Evolutionary conservation across 2,888 invertebrate species (phyloP), one percentile per base, ranked within the genome.

Genomic region (Parthenolecanium corni): DNA sequence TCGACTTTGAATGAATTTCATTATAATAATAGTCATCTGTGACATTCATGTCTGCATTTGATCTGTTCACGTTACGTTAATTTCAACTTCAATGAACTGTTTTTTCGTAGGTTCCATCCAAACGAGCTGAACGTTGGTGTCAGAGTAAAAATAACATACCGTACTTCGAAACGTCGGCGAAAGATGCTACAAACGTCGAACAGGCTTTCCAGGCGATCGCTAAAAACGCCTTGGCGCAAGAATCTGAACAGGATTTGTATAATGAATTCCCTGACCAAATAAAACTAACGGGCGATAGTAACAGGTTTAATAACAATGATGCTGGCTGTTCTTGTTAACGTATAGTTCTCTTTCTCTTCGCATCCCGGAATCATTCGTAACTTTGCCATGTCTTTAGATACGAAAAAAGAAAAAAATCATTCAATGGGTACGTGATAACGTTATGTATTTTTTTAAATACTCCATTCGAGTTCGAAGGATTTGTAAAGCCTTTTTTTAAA

Each of bases 201-300:
- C 86, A 95, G 76, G 98, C 98, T 69, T 98, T 98, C 79, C 89
- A 95, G 76, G 95, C 95, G 67, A 97, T 99, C 74, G 98, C 97
- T 64, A 88, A 94, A 73, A 95, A 95, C 76, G 98, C 96, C 53
- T 78, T 98, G 71, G 93, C 93, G 54, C 90, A 90, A 75, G 74
- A 74, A 66, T 69, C 71, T 23, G 80, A 82, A 70, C 89, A 91
- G 68, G 95, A 95, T 73, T 80, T 94, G 66, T 93, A 91, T 79
- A 94, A 94, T 76, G 95, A 96, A 76, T 97, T 97, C 74, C 96
- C 96, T 44, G 94, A 94, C 77, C 91, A 93, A 79, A 94, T 96
- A 74, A 89, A 87, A 75, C 79, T 93, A 71, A 84, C 84, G 69
- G 83, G 83, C 72, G 82, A 84, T 73, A 83, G 83, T 73, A 81